A percentile compares a stretch with the other conserved stretches of the same genome.
Evolutionary conservation across 2,888 invertebrate genomes (phyloP).

Genomic region (Cosmia pyralina): DNA sequence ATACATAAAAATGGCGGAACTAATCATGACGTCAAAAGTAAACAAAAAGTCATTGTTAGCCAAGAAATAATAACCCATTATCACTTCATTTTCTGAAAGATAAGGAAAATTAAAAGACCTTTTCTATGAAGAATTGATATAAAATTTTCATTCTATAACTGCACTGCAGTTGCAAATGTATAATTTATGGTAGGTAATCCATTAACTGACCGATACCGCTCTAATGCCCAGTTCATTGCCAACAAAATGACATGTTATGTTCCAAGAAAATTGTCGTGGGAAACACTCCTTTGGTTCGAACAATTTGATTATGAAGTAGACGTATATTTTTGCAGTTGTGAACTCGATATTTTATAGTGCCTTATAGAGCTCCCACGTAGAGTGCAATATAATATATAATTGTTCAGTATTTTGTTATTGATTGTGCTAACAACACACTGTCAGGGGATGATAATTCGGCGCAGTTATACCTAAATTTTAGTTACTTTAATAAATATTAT

Average conservation of each 20-base stretch:
- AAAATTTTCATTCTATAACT: background rate
- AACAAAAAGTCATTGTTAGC: background rate
- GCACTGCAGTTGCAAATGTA: background rate
- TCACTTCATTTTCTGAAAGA: background rate
- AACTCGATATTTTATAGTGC: background rate
- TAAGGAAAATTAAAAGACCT: background rate
- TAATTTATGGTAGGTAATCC: background rate
- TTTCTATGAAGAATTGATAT: background rate
- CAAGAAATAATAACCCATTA: background rate
- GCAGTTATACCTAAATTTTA: too few species aligned
- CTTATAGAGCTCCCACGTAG: background rate
- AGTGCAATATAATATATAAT: too few species aligned
- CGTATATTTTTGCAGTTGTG: too few species aligned
- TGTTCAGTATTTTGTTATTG: too few species aligned
- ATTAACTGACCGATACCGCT: background rate
- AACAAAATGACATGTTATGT: constrained; percentile 4
- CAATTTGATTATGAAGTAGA: background rate
- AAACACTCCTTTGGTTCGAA: background rate
- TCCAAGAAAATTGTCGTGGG: constrained; percentile 9
- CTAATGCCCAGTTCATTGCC: background rate
- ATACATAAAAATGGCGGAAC: background rate
- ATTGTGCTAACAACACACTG: too few species aligned
- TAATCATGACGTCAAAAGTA: background rate
- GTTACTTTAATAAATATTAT: too few species aligned
- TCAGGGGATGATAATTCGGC: too few species aligned